Conservation (phyloP, 2,797 vertebrate species). For the Arctocebus calabarensis region DNA sequence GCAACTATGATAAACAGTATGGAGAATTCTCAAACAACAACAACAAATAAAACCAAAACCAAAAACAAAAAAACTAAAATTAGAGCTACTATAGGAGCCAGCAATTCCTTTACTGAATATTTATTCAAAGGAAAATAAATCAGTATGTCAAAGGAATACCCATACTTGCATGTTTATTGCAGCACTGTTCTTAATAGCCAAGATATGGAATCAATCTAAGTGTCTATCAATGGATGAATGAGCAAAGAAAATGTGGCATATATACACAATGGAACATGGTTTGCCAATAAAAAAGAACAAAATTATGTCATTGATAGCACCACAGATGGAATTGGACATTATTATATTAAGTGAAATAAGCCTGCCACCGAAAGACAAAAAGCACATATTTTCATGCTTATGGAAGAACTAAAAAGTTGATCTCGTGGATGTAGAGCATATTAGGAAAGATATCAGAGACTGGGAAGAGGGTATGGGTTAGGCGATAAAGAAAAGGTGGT, state of each 20-base stretch:
- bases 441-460: no score
- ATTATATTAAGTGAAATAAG: no score
- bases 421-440: no score
- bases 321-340: background rate
- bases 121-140: background rate
- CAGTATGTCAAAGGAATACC: background rate
- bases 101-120: no score
- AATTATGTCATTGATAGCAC: background rate
- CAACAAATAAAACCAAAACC: no score
- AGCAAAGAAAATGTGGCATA: background rate
- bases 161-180: background rate
- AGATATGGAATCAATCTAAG: background rate
- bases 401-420: no score
- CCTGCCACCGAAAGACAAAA: no score
- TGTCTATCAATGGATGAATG: background rate
- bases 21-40: background rate
- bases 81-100: no score
- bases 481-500: no score
- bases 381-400: no score
- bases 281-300: background rate
- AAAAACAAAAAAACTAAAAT: background rate
- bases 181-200: background rate
- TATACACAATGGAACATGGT: background rate
- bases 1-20: background rate
- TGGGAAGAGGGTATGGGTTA: no score